Evolutionary conservation across 1,140 invertebrate genomes (phyloP).

Genomic region (Trachymyrmex septentrionalis): DNA sequence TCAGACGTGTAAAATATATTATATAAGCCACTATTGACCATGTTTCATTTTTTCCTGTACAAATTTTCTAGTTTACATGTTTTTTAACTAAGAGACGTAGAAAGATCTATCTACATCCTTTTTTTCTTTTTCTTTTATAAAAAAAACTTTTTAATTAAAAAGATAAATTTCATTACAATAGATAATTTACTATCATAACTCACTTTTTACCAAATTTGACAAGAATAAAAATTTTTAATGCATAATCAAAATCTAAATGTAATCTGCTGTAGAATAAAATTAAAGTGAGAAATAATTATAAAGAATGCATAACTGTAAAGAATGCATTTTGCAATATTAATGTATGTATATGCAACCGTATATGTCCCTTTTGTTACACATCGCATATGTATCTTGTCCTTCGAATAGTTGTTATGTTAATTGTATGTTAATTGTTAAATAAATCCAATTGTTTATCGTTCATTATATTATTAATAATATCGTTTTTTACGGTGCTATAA

Average conservation of each 20-base stretch:
- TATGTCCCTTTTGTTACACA: neutral
- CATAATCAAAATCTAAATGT: constrained; percentile 38
- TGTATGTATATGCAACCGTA: neutral
- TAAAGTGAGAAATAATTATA: neutral
- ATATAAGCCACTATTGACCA: neutral
- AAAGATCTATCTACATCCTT: neutral
- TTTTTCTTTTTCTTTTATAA: neutral
- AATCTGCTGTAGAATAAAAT: neutral
- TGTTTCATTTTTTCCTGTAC: neutral
- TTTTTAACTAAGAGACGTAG: neutral
- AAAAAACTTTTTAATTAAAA: constrained; percentile 54
- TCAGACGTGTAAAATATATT: neutral
- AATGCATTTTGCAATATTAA: constrained; percentile 2
- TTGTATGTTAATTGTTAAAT: neutral
- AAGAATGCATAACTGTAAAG: neutral
- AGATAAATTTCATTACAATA: constrained; percentile 77
- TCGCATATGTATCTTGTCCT: constrained; percentile 1
- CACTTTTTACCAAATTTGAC: constrained; percentile 12
- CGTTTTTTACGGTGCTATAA: neutral
- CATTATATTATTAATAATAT: constrained; percentile 11
- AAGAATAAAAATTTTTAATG: neutral
- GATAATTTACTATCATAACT: constrained; percentile 79
- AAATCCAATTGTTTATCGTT: neutral
- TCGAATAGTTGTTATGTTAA: neutral
- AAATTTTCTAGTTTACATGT: constrained; percentile 10